Evolutionary conservation across 2,113 vertebrate species (phyloP).

Genomic region (Ophiodon elongatus): DNA sequence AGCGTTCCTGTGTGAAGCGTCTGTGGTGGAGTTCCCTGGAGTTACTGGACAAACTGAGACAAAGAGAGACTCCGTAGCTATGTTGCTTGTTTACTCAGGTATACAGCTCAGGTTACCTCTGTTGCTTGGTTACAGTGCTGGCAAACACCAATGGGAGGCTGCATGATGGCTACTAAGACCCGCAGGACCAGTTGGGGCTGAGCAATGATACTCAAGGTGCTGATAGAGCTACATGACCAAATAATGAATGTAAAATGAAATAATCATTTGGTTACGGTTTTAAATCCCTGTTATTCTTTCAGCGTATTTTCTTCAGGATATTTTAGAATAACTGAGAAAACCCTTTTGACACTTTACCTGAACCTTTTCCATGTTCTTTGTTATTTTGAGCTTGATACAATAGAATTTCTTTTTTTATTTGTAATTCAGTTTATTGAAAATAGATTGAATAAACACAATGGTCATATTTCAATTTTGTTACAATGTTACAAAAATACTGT

Average conservation of each 20-base stretch:
- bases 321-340: not conserved
- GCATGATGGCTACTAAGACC: not conserved
- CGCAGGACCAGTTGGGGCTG: not conserved
- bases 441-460: no score
- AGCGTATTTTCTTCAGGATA: not conserved
- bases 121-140: slow-evolving; percentile 53
- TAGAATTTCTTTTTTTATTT: not conserved
- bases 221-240: not conserved
- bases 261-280: not conserved
- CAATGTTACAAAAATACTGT: not conserved
- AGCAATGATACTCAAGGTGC: not conserved
- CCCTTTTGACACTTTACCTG: no score
- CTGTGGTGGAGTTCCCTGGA: not conserved
- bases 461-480: no score
- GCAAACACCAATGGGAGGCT: slow-evolving; percentile 18
- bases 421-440: not conserved
- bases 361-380: not conserved
- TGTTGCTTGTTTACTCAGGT: slow-evolving; percentile 45
- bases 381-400: not conserved
- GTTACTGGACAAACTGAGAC: not conserved
- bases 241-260: not conserved
- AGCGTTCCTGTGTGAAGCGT: not conserved
- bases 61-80: not conserved
- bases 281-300: not conserved
- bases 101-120: slow-evolving; percentile 50